Evolutionary conservation across 2,113 vertebrate genomes (phyloP).

Genomic region (Scatophagus argus): DNA sequence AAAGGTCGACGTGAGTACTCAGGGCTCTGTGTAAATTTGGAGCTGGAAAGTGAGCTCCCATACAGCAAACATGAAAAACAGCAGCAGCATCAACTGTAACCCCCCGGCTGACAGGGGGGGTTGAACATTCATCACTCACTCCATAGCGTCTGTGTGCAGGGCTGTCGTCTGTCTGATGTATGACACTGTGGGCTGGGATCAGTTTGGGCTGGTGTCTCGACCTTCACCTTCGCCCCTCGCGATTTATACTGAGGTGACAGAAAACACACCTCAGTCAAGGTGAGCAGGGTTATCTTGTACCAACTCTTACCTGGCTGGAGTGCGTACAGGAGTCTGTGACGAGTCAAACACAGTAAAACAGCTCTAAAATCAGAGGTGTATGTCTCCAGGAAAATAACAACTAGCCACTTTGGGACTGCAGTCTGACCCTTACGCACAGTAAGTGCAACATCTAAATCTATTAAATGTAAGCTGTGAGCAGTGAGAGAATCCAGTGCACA

Average conservation of each 20-base stretch:
- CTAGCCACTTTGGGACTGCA: not conserved
- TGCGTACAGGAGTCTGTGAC: slow-evolving; percentile 38
- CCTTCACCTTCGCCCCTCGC: slow-evolving; percentile 74
- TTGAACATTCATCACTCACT: slow-evolving; percentile 84
- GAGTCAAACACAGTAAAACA: slow-evolving; percentile 28
- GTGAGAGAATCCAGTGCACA: not conserved
- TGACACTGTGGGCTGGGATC: slow-evolving; percentile 74
- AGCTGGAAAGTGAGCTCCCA: not conserved
- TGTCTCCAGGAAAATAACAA: not conserved
- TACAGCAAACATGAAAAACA: slow-evolving; percentile 57
- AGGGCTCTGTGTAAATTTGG: not conserved
- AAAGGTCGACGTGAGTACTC: not conserved
- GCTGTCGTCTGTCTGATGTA: slow-evolving; percentile 78
- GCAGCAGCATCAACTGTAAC: slow-evolving; percentile 44
- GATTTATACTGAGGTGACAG: slow-evolving; percentile 83
- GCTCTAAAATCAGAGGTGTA: not conserved
- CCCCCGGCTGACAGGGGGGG: slow-evolving; percentile 18
- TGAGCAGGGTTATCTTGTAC: slow-evolving; percentile 70
- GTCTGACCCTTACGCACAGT: not conserved
- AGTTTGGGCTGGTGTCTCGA: slow-evolving; percentile 76
- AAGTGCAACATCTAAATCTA: not conserved
- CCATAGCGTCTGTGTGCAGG: slow-evolving; percentile 83
- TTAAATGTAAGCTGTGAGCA: not conserved
- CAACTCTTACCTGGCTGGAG: slow-evolving; percentile 71
- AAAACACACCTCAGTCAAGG: slow-evolving; percentile 82